Conservation (phyloP, 2,113 vertebrate species). For the Anarrhichthys ocellatus region DNA sequence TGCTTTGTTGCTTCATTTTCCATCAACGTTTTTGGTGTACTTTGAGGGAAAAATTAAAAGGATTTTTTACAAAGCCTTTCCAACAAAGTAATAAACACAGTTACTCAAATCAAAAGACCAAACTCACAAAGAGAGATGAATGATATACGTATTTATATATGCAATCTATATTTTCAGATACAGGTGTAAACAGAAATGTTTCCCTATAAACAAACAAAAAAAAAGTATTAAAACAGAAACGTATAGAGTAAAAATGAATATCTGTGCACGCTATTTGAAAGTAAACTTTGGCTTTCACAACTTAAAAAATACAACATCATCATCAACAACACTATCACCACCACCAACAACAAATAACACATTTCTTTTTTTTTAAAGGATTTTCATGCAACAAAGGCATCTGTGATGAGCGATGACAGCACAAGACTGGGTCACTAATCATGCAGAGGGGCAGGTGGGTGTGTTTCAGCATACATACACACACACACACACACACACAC, state of each 20-base stretch:
- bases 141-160: slow-evolving; percentile 85
- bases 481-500: slow-evolving; percentile 30
- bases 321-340: slow-evolving; percentile 62
- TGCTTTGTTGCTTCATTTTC: slow-evolving; percentile 42
- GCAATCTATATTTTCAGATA: slow-evolving; percentile 84
- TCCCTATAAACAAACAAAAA: slow-evolving; percentile 70
- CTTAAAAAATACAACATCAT: slow-evolving; percentile 66
- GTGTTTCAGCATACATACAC: slow-evolving; percentile 25
- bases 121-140: slow-evolving; percentile 65
- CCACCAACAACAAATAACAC: slow-evolving; percentile 67
- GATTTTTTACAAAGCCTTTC: not conserved
- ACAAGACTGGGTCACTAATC: slow-evolving; percentile 50
- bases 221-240: slow-evolving; percentile 71
- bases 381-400: slow-evolving; percentile 86
- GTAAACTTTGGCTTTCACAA: slow-evolving; percentile 82
- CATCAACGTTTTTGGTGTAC: not conserved
- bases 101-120: slow-evolving; percentile 51
- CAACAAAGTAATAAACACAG: not conserved
- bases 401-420: slow-evolving; percentile 72
- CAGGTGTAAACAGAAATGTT: slow-evolving; percentile 84
- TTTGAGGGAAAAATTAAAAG: not conserved
- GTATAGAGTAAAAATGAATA: slow-evolving; percentile 74
- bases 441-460: slow-evolving; percentile 56
- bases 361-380: slow-evolving; percentile 36
- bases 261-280: slow-evolving; percentile 78